Conservation (phyloP, 2,113 vertebrate genomes). For the Chamaea fasciata region DNA sequence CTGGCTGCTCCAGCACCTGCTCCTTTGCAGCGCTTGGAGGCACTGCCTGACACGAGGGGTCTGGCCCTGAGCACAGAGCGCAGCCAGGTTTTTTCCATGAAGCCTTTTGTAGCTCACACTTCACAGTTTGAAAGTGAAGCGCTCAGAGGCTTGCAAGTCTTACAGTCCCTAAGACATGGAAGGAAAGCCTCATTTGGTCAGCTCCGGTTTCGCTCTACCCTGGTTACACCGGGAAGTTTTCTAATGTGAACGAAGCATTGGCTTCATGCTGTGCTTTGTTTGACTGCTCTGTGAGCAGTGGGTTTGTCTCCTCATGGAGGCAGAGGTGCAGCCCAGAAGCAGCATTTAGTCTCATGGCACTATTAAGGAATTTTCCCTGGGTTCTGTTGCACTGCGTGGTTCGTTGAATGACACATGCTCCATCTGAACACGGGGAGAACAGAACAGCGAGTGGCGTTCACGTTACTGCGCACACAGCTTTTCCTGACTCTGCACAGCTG, state of each 20-base stretch:
- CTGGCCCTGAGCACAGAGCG: fast-evolving
- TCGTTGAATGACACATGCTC: not conserved
- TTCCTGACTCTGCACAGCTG: not conserved
- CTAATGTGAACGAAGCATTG: not conserved
- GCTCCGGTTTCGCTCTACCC: not conserved
- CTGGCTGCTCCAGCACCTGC: not conserved
- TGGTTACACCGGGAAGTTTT: not conserved
- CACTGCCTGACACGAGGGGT: no score
- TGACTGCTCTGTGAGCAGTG: not conserved
- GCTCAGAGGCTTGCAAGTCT: not conserved
- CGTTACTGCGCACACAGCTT: not conserved
- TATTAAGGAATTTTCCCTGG: not conserved
- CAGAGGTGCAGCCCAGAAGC: not conserved
- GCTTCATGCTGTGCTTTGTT: not conserved
- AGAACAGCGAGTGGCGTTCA: fast-evolving
- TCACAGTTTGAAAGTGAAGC: not conserved
- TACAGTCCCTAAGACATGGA: not conserved
- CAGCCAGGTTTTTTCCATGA: not conserved
- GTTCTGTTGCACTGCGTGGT: not conserved
- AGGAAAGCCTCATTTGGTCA: not conserved
- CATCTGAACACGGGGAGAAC: not conserved
- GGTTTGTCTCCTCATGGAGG: not conserved
- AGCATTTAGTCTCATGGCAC: not conserved
- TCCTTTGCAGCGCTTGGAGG: not conserved
- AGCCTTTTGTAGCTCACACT: not conserved